Evolutionary conservation across 2,888 invertebrate genomes (phyloP).

Genomic region (Malthinus flaveolus): DNA sequence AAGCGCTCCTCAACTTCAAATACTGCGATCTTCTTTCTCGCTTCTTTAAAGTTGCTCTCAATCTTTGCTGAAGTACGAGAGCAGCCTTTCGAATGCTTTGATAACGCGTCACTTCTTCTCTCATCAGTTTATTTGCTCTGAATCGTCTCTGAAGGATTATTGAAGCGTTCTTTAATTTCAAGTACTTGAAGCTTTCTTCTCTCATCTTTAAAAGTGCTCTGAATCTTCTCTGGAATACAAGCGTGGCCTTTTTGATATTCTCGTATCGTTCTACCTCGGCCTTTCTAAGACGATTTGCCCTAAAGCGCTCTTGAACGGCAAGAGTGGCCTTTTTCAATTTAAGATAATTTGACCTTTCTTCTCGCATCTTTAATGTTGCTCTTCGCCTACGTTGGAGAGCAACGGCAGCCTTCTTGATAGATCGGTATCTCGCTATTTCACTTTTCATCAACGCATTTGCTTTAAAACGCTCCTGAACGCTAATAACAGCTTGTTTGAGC

Average conservation of each 20-base stretch:
- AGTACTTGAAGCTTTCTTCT: constrained; percentile 22
- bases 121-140: constrained; percentile 37
- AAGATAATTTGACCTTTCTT: constrained; percentile 43
- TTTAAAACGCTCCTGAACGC: constrained; percentile 57
- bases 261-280: constrained; percentile 45
- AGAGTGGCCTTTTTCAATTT: constrained; percentile 46
- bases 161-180: constrained; percentile 44
- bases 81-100: constrained; percentile 32
- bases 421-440: constrained; percentile 24
- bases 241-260: constrained; percentile 43
- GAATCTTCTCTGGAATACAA: constrained; percentile 53
- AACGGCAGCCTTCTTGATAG: constrained; percentile 34
- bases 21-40: constrained; percentile 43
- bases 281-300: constrained; percentile 49
- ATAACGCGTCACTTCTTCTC: not conserved
- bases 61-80: constrained; percentile 39
- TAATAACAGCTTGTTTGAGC: constrained; percentile 47
- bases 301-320: constrained; percentile 53
- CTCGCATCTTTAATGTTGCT: constrained; percentile 36
- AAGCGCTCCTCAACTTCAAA: constrained; percentile 37
- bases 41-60: constrained; percentile 36
- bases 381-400: constrained; percentile 39
- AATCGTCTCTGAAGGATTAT: constrained; percentile 42
- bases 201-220: constrained; percentile 39
- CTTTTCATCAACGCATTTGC: constrained; percentile 52